Base-by-base conservation (phyloP, 2,888 invertebrate species). In the Perizoma flavofasciatum region DNA sequence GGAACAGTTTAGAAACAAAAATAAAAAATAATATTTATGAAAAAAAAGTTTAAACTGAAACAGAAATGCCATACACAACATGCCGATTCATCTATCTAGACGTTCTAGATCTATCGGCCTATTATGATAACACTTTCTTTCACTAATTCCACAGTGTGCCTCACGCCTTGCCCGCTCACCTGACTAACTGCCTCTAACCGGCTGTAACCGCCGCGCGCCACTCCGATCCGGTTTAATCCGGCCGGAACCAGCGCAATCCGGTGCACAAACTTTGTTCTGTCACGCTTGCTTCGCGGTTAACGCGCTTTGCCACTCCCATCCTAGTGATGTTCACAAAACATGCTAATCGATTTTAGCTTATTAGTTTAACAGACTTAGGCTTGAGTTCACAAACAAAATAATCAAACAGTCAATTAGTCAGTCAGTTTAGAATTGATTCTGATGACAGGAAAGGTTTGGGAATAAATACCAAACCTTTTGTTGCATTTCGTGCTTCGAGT, bases 211-310 rank as follows among this genome's bases (percentile, higher is more conserved):
- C 77, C 74, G 58, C 69, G 68, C 72, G 69, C 73, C 68, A 64
- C 73, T 65, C 70, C 73, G 71, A 75, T 73, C 70, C 65, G 57
- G 64, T 70, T 71, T 70, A 82, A 85, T 83, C 81, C 81, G 72
- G 67, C 73, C 73, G 72, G 73, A 78, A 79, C 83, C 83, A 78
- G 79, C 69, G 77, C 82, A 81, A 86, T 83, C 85, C 85, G 82
- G 82, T 82, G 82, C 79, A 78, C 83, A 83, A 88, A 88, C 80
- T 88, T 88, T 85, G 83, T 79, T 75, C 81, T 79, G 81, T 82
- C 82, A 79, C 77, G 85, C 78, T 83, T 83, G 84, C 84, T 84
- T 82, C 86, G 86, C 79, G 86, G 86, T 79, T 78, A 77, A 74
- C 80, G 82, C 78, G 79, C 78, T 80, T 77, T 75, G 76, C 83